Conservation (phyloP, 1,140 invertebrate genomes). For the Nomia melanderi region DNA sequence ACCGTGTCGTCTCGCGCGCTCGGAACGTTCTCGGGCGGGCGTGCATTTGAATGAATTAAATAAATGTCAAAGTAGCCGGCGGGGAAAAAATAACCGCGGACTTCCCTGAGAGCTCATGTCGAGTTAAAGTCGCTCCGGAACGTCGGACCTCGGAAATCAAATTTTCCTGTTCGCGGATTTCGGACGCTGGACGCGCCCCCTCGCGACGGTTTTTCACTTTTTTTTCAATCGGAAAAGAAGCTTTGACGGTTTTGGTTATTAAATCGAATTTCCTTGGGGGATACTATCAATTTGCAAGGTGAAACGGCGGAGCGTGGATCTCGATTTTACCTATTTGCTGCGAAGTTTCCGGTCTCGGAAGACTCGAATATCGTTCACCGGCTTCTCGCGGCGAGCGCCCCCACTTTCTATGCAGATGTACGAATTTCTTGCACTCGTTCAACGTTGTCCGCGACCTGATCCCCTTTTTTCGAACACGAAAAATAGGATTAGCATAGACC, state of each 20-base stretch:
- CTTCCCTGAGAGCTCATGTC: not conserved
- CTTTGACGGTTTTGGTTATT: too few species aligned
- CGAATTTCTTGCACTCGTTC: not conserved
- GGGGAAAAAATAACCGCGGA: not conserved
- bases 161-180: too few species aligned
- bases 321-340: too few species aligned
- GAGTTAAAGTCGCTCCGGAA: not conserved
- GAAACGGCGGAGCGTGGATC: too few species aligned
- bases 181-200: too few species aligned
- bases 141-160: not conserved
- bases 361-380: too few species aligned
- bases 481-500: not conserved
- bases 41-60: not conserved
- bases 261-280: too few species aligned
- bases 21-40: not conserved
- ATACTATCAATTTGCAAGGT: too few species aligned
- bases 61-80: not conserved
- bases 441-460: not conserved
- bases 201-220: too few species aligned
- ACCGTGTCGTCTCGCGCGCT: not conserved
- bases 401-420: not conserved
- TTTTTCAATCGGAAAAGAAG: not conserved
- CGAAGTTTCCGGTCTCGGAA: too few species aligned
- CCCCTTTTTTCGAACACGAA: not conserved
- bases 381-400: not conserved